These are phyloP conservation scores for Burhinus bistriatus DNA, from an alignment of 2,113 vertebrate genomes.

Conservation along the genomic window DNA sequence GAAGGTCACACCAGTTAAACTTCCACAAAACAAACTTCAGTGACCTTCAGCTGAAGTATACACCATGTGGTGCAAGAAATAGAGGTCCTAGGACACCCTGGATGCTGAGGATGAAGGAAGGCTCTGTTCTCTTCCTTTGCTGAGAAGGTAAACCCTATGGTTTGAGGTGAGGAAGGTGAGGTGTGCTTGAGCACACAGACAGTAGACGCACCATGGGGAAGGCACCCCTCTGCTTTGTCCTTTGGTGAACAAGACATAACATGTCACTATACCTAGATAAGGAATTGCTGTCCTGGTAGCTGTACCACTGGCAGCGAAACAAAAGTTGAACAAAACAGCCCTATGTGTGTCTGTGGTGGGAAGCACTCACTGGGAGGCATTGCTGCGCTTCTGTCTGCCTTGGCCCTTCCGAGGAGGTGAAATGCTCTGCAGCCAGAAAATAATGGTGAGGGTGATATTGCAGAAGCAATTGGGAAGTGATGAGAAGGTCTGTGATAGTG, in stretches of 20 bases:
- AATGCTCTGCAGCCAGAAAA: background rate
- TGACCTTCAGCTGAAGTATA: background rate
- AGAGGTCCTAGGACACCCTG: background rate
- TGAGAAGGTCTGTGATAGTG: background rate
- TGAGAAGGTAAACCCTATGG: background rate
- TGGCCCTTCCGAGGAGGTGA: background rate
- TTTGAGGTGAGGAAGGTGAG: background rate
- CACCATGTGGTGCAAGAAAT: rapidly evolving
- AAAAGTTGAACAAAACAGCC: background rate
- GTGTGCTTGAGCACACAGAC: background rate
- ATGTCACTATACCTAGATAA: background rate
- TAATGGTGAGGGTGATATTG: background rate
- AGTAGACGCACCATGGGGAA: background rate
- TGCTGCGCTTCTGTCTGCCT: background rate
- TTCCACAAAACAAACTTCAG: background rate
- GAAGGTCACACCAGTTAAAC: background rate
- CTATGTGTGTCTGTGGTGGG: rapidly evolving
- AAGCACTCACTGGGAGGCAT: background rate
- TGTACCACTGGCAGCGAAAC: background rate
- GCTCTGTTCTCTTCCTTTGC: background rate
- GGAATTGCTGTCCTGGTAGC: background rate
- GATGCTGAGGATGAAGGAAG: background rate
- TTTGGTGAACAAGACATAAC: background rate
- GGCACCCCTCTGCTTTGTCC: background rate
- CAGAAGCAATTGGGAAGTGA: background rate